A percentile compares a stretch with the other conserved stretches of the same genome.
phyloP scores from a whole-genome alignment of 1,140 invertebrate species.

The Colletes latitarsis region DNA sequence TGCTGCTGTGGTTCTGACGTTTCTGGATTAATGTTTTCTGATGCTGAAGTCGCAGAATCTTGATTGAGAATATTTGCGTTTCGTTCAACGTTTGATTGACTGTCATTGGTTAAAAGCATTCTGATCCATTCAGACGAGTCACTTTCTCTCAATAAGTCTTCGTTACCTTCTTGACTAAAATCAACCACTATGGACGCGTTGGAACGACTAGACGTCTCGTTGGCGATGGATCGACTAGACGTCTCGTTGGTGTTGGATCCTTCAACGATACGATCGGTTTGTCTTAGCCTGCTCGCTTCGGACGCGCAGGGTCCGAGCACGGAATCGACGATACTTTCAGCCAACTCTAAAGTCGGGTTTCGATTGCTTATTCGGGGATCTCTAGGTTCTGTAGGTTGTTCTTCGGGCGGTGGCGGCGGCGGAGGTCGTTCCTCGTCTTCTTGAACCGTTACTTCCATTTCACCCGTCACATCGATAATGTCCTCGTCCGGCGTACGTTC shows the following conservation, averaged over 20 bases:
- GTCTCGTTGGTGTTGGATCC: constrained; percentile 59
- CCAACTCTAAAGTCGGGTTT: constrained; percentile 73
- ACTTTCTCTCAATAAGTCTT: constrained; percentile 70
- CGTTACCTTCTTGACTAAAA: constrained; percentile 70
- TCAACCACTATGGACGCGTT: constrained; percentile 67
- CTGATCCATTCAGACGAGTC: constrained; percentile 77
- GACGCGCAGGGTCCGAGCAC: constrained; percentile 71
- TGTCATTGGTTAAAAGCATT: constrained; percentile 73
- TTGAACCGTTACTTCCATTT: constrained; percentile 78
- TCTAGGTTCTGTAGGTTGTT: constrained; percentile 65
- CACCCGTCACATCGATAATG: constrained; percentile 76
- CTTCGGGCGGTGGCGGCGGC: constrained; percentile 68
- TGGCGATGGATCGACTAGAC: constrained; percentile 45
- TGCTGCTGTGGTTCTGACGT: constrained; percentile 54
- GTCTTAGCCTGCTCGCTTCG: constrained; percentile 71
- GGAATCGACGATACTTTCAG: constrained; percentile 77
- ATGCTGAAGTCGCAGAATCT: constrained; percentile 65
- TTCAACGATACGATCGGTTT: constrained; percentile 64
- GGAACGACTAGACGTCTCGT: constrained; percentile 56
- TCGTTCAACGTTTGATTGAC: constrained; percentile 70
- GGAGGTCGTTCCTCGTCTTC: constrained; percentile 74
- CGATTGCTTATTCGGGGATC: constrained; percentile 64
- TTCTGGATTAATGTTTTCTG: constrained; percentile 64
- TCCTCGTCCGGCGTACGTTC: constrained; percentile 71
- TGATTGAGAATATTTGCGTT: constrained; percentile 74